Percentiles rank a stretch among this genome's conserved stretches.
Evolutionary conservation across 2,797 vertebrate species (phyloP).

Genomic region (Semaprochilodus insignis): DNA sequence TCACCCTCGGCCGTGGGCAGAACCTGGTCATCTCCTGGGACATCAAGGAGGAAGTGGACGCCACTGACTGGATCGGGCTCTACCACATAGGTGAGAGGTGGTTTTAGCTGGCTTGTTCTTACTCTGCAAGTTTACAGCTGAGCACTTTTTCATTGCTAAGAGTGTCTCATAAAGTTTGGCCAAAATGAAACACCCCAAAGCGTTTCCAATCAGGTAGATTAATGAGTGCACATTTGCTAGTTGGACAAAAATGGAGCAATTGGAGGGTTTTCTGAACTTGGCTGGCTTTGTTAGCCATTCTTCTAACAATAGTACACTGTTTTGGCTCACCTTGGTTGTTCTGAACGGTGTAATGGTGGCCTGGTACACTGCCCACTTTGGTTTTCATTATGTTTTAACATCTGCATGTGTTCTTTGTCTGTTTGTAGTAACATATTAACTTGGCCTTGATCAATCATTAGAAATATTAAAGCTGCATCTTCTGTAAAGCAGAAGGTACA

Average conservation of each 20-base stretch:
- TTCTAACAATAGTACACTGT: neutral
- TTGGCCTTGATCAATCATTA: too few relatives aligned
- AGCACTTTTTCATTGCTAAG: neutral
- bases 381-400: neutral
- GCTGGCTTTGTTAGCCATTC: neutral
- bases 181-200: neutral
- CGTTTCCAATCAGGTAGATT: neutral
- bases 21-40: conserved; percentile 98
- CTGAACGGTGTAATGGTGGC: neutral
- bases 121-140: neutral
- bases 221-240: neutral
- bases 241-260: neutral
- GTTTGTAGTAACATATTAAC: neutral
- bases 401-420: neutral
- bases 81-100: conserved; percentile 91
- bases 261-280: neutral
- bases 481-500: too few relatives aligned
- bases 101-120: neutral
- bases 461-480: too few relatives aligned
- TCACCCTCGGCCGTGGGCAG: conserved; percentile 90
- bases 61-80: conserved; percentile 97
- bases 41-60: conserved; percentile 98
- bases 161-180: neutral
- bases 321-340: neutral
- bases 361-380: neutral